Evolutionary conservation across 2,797 vertebrate species (phyloP).

Genomic region (Sebastes baramenuke): DNA sequence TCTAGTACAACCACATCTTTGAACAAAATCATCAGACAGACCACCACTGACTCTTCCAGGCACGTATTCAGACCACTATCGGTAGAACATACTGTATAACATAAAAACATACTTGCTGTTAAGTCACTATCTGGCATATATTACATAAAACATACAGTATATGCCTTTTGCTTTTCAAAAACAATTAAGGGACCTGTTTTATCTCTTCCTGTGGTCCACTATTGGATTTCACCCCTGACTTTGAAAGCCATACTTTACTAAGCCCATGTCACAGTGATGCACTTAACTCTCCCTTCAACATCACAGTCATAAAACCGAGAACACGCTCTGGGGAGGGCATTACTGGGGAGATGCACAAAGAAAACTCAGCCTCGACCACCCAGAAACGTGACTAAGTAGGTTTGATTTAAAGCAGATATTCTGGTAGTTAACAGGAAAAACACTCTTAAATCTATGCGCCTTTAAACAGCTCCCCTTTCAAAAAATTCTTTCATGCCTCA

Average conservation of each 20-base stretch:
- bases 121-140: background rate
- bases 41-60: slow-evolving; percentile 3
- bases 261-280: slow-evolving; percentile 1
- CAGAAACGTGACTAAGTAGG: slow-evolving; percentile 39
- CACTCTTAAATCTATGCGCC: slow-evolving; percentile 21
- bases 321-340: slow-evolving; percentile 30
- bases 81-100: background rate
- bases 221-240: slow-evolving; percentile 5
- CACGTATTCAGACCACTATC: slow-evolving; percentile 8
- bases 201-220: background rate
- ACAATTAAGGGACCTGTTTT: background rate
- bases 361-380: slow-evolving; percentile 54
- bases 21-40: slow-evolving; percentile 7
- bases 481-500: slow-evolving; percentile 19
- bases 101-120: background rate
- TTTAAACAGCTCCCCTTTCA: slow-evolving; percentile 33
- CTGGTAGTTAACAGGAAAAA: slow-evolving; percentile 32
- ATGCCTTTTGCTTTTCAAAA: slow-evolving; percentile 6
- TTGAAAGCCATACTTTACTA: background rate
- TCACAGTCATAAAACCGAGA: slow-evolving; percentile 39
- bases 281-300: slow-evolving; percentile 18
- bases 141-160: background rate
- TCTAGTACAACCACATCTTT: slow-evolving; percentile 27
- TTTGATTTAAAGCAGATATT: slow-evolving; percentile 64
- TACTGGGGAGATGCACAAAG: slow-evolving; percentile 32